Evolutionary conservation across 1,140 invertebrate genomes (phyloP), one percentile per base, ranked within the genome.

Genomic region (Druon quercuslanigerum): DNA sequence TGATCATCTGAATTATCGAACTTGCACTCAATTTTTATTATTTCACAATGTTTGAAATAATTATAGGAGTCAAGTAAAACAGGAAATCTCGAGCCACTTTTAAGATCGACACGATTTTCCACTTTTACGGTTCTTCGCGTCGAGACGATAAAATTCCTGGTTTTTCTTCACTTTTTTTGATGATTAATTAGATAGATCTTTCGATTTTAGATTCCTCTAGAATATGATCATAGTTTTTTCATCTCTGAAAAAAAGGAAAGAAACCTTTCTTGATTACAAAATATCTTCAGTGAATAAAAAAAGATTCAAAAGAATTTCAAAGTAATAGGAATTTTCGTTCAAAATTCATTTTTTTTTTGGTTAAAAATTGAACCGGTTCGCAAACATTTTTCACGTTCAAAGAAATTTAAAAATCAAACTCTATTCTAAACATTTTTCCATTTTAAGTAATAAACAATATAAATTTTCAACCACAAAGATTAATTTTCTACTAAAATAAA

Each of bases 61-160:
- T 75, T 57, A 75, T 66, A 70, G 0, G 8, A 46, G 1, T 11
- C 9, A 9, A 16, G 20, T 46, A 13, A 33, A 6, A 14, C 20
- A 25, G 1, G 20, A 3, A 74, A 54, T 79, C 73, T 73, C 77
- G 81, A 80, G 77, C 77, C 77, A 83, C 82, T 83, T n/a, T 83
- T 76, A 75, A 54, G 52, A 54, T 54, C n/a, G 52, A 54, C 52
- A 54, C 52, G 52, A 54, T 54, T 54, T 54, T 54, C 52, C 52
- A 19, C 17, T 54, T 54, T 54, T 54, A 54, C n/a, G 6, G 52
- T 19, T 54, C 52, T n/a, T 54, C 52, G 11, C 54, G 54, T 17
- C 54, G 19, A 19, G 52, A 33, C 40, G 40, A 46, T 46, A 46
- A 46, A 57, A 57, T 57, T 20, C 19, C 56, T 25, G 56, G 19